Conservation (phyloP, 2,113 vertebrate species). For the Siphamia tubifer region DNA sequence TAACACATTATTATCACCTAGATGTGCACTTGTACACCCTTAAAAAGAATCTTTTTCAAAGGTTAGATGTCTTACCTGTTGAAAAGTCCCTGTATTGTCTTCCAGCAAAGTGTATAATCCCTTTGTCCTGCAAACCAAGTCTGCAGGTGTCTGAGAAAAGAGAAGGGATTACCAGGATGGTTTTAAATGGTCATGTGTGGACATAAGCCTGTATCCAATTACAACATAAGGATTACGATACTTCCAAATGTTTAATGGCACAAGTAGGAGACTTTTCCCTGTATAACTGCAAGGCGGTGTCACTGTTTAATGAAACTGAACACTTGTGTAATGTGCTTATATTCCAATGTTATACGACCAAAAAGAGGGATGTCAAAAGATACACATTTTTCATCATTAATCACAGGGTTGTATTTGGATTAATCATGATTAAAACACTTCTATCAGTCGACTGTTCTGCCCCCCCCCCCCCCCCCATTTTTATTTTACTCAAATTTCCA, state of each 20-base stretch:
- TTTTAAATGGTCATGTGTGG: slow-evolving; percentile 79
- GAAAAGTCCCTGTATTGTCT: slow-evolving; percentile 25
- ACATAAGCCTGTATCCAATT: slow-evolving; percentile 78
- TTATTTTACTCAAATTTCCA: too few species aligned
- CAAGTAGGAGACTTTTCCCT: not conserved
- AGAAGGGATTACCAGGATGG: slow-evolving; percentile 72
- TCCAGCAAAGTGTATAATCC: slow-evolving; percentile 40
- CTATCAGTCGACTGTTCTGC: too few species aligned
- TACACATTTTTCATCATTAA: too few species aligned
- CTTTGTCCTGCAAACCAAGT: slow-evolving; percentile 23
- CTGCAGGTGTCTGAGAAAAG: slow-evolving; percentile 68
- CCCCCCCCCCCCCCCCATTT: too few species aligned
- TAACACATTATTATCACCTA: too few species aligned
- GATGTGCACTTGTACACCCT: too few species aligned
- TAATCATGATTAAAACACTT: too few species aligned
- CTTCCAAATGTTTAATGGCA: not conserved
- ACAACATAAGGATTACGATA: slow-evolving; percentile 63
- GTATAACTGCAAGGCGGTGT: not conserved
- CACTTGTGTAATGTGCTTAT: not conserved
- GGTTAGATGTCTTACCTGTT: too few species aligned
- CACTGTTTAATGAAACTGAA: not conserved
- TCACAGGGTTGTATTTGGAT: too few species aligned
- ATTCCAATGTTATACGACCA: too few species aligned
- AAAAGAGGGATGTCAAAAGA: too few species aligned
- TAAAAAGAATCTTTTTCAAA: too few species aligned